Evolutionary conservation across 2,113 vertebrate species (phyloP).

Genomic region (Phalacrocorax carbo): DNA sequence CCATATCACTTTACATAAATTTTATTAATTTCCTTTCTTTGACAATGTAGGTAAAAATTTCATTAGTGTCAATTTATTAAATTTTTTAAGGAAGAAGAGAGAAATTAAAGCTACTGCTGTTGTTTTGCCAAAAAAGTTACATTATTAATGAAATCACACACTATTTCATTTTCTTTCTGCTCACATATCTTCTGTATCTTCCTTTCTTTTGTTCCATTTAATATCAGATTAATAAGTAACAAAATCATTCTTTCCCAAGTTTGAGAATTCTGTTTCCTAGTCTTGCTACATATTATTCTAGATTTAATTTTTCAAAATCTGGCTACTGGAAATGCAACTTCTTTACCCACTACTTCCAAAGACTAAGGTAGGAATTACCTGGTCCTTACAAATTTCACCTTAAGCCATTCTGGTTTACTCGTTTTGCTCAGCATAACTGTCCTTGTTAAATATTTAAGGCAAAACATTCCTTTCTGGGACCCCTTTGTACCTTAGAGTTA

Average conservation of each 20-base stretch:
- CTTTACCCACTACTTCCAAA: background rate
- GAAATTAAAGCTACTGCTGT: background rate
- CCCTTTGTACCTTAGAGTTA: background rate
- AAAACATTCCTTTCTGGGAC: background rate
- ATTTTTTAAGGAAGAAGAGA: background rate
- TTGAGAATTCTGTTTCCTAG: background rate
- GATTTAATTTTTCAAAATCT: background rate
- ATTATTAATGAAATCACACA: fast-evolving
- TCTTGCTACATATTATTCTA: background rate
- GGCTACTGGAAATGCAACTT: background rate
- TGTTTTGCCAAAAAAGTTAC: background rate
- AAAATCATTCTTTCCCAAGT: background rate
- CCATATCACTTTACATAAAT: background rate
- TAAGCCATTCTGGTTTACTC: background rate
- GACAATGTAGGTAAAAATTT: background rate
- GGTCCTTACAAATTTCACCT: background rate
- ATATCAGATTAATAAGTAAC: background rate
- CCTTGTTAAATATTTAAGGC: background rate
- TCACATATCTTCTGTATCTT: background rate
- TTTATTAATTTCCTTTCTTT: background rate
- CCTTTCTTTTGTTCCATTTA: background rate
- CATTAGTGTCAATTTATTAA: fast-evolving
- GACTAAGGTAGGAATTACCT: background rate
- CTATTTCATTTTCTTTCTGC: background rate
- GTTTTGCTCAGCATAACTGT: background rate